Conservation (phyloP, 92 coral and sea anemone genomes). For the Parazoanthus darwini region DNA sequence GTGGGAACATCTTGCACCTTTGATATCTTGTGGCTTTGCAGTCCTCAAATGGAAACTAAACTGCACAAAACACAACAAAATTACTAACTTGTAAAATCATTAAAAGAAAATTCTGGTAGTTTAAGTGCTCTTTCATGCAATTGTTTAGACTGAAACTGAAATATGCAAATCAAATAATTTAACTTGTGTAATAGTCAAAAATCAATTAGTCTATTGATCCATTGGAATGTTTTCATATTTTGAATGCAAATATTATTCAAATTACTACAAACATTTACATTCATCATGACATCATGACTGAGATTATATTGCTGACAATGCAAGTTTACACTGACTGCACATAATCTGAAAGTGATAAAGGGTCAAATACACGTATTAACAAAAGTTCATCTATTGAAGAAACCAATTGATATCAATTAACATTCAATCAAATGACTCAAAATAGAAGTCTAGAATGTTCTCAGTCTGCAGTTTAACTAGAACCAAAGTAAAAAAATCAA, state of each 20-base stretch:
- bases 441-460: no score
- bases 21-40: background rate
- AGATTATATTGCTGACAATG: constrained; percentile 11
- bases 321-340: background rate
- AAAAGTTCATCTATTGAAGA: background rate
- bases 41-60: background rate
- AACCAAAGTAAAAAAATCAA: no score
- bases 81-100: background rate
- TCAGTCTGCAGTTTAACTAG: no score
- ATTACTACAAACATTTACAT: background rate
- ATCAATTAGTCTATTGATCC: constrained; percentile 10
- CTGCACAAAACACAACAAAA: background rate
- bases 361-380: background rate
- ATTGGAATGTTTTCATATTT: constrained; percentile 39
- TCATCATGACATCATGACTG: constrained; percentile 24
- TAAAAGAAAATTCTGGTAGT: background rate
- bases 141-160: background rate
- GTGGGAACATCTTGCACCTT: background rate
- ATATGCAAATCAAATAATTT: background rate
- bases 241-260: constrained; percentile 30
- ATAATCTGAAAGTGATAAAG: background rate
- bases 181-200: no score
- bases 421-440: background rate
- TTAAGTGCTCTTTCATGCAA: background rate
- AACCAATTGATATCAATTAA: background rate